phyloP scores from a whole-genome alignment of 2,113 vertebrate genomes.

The Peromyscus maniculatus region DNA sequence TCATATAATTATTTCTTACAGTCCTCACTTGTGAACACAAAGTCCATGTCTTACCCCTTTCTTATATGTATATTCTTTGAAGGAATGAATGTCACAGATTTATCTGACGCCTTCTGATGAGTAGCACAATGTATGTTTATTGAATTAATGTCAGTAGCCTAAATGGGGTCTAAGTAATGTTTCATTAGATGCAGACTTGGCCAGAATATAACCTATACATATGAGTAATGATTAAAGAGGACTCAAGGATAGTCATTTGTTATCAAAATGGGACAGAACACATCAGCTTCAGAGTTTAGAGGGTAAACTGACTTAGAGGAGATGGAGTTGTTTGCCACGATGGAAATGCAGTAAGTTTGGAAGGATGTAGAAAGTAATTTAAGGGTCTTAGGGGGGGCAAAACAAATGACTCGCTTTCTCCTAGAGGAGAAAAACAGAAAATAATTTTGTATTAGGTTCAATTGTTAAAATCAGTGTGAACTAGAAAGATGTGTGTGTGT shows the following conservation, averaged over 20 bases:
- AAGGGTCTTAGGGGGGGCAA: slow-evolving; percentile 39
- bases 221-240: slow-evolving; percentile 61
- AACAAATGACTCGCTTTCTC: slow-evolving; percentile 15
- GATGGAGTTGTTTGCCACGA: slow-evolving; percentile 78
- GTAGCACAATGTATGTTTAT: background rate
- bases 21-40: background rate
- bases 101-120: background rate
- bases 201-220: slow-evolving; percentile 42
- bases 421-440: background rate
- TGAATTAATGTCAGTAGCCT: background rate
- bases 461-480: background rate
- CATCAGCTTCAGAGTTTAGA: slow-evolving; percentile 75
- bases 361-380: background rate
- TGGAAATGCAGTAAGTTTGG: slow-evolving; percentile 63
- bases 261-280: slow-evolving; percentile 65
- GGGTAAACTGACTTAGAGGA: slow-evolving; percentile 79
- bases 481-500: background rate
- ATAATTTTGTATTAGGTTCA: background rate
- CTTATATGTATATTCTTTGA: background rate
- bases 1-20: background rate
- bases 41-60: background rate
- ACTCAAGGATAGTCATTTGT: slow-evolving; percentile 20
- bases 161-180: background rate
- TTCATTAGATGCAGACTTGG: slow-evolving; percentile 45
- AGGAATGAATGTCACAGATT: background rate